A percentile compares a stretch with the other conserved stretches of the same genome.
phyloP scores from a whole-genome alignment of 2,888 invertebrate species.

The Beris chalybata region DNA sequence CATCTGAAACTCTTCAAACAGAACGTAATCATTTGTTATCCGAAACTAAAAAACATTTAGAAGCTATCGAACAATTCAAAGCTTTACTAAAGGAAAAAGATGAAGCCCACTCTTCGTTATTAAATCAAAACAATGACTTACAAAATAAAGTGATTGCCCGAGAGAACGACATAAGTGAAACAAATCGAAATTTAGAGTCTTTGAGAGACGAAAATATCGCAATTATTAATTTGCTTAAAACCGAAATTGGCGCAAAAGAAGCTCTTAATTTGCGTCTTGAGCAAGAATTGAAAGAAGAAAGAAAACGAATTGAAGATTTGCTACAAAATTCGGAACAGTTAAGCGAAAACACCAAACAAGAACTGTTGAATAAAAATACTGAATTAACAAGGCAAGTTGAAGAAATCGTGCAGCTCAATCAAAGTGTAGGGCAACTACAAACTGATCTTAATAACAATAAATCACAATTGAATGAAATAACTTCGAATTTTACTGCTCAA shows the following conservation, averaged over 20 bases:
- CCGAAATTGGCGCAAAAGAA: slow-evolving; percentile 9
- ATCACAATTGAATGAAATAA: slow-evolving; percentile 59
- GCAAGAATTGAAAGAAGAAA: slow-evolving; percentile 5
- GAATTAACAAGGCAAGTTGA: slow-evolving; percentile 14
- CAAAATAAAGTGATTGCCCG: neutral
- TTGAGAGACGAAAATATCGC: neutral
- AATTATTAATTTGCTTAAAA: neutral
- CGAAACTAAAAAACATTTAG: neutral
- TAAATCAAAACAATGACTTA: neutral
- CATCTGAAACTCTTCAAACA: neutral
- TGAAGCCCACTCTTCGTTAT: neutral
- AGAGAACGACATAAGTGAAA: slow-evolving; percentile 13
- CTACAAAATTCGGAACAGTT: neutral
- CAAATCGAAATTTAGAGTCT: neutral
- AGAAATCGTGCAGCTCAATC: slow-evolving; percentile 10
- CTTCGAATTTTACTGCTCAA: slow-evolving; percentile 46
- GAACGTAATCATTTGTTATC: neutral
- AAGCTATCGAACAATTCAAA: slow-evolving; percentile 12
- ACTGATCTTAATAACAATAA: slow-evolving; percentile 45
- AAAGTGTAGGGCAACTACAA: slow-evolving; percentile 48
- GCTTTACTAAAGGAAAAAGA: slow-evolving; percentile 8
- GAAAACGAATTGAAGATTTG: slow-evolving; percentile 3
- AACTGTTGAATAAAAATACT: slow-evolving; percentile 20
- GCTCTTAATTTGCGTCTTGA: neutral
- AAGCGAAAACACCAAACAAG: slow-evolving; percentile 6